Conservation (phyloP, 2,113 vertebrate genomes). For the Pomatorhinus ruficollis region DNA sequence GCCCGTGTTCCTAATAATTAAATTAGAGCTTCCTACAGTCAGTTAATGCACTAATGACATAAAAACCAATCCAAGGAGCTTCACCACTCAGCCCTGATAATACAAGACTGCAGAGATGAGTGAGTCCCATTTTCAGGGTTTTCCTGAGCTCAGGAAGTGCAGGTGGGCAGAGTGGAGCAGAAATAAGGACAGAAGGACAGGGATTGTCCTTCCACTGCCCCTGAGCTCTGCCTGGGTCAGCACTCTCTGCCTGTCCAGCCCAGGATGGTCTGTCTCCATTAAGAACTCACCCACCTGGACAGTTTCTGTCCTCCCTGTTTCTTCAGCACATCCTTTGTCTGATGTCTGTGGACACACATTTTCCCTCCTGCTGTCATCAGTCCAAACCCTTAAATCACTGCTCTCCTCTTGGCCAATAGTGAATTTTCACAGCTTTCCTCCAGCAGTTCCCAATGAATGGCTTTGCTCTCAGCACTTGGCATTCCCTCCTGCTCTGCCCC, state of each 20-base stretch:
- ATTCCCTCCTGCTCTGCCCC: neutral
- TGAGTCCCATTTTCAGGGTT: neutral
- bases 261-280: neutral
- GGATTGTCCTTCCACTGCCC: neutral
- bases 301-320: neutral
- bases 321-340: neutral
- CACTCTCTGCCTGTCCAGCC: neutral
- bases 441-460: neutral
- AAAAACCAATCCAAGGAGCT: neutral
- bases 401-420: neutral
- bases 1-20: neutral
- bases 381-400: neutral
- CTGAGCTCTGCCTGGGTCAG: neutral
- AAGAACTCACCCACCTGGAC: neutral
- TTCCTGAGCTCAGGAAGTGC: neutral
- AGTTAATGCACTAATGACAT: neutral
- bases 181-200: neutral
- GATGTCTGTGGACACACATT: neutral
- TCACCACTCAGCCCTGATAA: neutral
- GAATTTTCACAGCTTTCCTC: neutral
- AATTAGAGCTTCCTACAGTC: neutral
- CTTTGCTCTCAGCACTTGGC: slow-evolving; percentile 50
- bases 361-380: neutral
- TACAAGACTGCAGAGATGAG: neutral
- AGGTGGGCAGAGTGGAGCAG: neutral